phyloP scores from a whole-genome alignment of 2,797 vertebrate genomes.

The Steatocranus sp. region DNA sequence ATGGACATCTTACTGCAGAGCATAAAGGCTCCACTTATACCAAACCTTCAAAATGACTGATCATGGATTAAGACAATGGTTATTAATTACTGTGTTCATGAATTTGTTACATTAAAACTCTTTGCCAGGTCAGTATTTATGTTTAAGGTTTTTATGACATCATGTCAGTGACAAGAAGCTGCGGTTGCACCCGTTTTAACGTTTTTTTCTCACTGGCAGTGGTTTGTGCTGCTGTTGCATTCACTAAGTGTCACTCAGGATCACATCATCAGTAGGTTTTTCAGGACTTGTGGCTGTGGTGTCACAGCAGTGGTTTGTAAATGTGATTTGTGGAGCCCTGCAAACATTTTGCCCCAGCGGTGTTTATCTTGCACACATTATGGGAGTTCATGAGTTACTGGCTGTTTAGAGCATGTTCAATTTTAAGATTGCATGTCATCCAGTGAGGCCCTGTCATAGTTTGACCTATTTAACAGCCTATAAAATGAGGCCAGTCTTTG shows the following conservation, averaged over 20 bases:
- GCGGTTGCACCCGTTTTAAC: rapidly evolving
- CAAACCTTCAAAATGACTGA: not conserved
- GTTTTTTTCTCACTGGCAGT: not conserved
- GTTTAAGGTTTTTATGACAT: not conserved
- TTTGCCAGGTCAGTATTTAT: not conserved
- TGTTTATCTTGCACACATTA: not conserved
- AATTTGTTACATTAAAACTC: not conserved
- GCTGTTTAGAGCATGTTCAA: slow-evolving; percentile 26
- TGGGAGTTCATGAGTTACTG: not conserved
- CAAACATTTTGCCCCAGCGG: not conserved
- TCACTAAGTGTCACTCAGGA: not conserved
- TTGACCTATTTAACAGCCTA: slow-evolving; percentile 58
- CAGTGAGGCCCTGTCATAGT: slow-evolving; percentile 39
- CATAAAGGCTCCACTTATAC: not conserved
- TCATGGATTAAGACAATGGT: not conserved
- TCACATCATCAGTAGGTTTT: not conserved
- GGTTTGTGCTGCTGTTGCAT: not conserved
- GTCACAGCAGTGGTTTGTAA: slow-evolving; percentile 7
- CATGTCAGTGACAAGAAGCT: not conserved
- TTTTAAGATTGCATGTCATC: slow-evolving; percentile 31
- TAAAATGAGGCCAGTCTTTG: slow-evolving; percentile 62
- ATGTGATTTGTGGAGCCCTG: slow-evolving; percentile 29
- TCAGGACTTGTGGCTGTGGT: not conserved
- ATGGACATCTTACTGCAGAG: slow-evolving; percentile 24
- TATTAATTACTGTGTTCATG: slow-evolving; percentile 6